phyloP scores from a whole-genome alignment of 2,797 vertebrate species.

The Schizothorax lantsangensis region DNA sequence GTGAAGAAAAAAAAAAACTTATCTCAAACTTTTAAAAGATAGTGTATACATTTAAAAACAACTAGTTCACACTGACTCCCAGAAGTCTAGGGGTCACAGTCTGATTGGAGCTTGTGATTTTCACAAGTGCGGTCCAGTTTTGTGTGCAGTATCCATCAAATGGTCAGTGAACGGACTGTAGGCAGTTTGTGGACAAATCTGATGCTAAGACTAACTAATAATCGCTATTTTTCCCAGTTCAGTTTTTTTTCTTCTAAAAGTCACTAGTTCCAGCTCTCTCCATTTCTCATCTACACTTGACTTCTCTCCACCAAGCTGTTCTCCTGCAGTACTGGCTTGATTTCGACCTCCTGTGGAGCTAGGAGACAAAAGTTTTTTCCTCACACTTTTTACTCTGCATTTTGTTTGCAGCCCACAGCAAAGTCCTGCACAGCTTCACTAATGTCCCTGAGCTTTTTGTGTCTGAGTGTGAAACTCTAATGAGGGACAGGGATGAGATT shows the following conservation, averaged over 20 bases:
- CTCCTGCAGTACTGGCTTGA: constrained; percentile 42
- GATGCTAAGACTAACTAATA: not conserved
- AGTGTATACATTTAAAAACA: not conserved
- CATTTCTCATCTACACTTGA: constrained; percentile 44
- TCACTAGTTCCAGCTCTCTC: constrained; percentile 40
- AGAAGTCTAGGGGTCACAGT: not conserved
- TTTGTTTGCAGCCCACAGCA: constrained; percentile 52
- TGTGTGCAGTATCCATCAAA: not conserved
- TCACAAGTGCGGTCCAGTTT: not conserved
- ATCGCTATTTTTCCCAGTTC: not conserved
- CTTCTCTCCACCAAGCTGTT: constrained; percentile 44
- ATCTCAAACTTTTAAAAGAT: not conserved
- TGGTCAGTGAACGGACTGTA: not conserved
- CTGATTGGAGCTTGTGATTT: not conserved
- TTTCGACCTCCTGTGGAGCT: constrained; percentile 42
- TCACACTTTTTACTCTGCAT: constrained; percentile 27
- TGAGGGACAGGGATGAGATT: constrained; percentile 58
- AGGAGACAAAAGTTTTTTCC: constrained; percentile 52
- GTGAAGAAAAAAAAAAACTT: not conserved
- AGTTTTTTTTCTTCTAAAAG: not conserved
- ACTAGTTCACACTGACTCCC: not conserved
- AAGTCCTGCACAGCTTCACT: constrained; percentile 52
- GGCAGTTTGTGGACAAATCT: not conserved
- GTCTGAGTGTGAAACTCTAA: constrained; percentile 54
- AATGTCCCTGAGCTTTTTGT: constrained; percentile 59